These are phyloP conservation scores for Eilema depressum DNA, from an alignment of 2,888 invertebrate species.

Conservation along the genomic window DNA sequence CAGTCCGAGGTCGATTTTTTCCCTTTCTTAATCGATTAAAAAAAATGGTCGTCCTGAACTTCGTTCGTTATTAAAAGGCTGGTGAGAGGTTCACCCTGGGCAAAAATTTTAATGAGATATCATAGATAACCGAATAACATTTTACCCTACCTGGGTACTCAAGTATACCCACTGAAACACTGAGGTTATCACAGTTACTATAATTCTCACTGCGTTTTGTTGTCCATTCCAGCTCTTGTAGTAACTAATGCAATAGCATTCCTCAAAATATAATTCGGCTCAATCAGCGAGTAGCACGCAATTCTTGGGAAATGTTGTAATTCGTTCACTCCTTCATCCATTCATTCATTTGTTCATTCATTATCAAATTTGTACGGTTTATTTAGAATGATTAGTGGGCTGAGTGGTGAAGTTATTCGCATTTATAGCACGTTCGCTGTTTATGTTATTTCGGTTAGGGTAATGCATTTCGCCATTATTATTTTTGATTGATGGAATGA, in stretches of 20 bases:
- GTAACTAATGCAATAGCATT: slow-evolving; percentile 82
- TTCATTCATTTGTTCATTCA: slow-evolving; percentile 24
- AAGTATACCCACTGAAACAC: background rate
- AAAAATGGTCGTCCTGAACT: too few species aligned
- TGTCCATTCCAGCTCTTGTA: slow-evolving; percentile 67
- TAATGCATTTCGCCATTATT: slow-evolving; percentile 3
- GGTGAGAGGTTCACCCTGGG: too few species aligned
- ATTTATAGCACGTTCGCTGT: slow-evolving; percentile 18
- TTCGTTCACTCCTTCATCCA: slow-evolving; percentile 26
- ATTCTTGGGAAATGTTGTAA: slow-evolving; percentile 60
- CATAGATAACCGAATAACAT: background rate
- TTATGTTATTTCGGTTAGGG: background rate
- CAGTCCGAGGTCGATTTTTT: too few species aligned
- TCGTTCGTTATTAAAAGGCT: too few species aligned
- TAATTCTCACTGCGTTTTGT: slow-evolving; percentile 9
- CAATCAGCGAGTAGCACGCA: slow-evolving; percentile 74
- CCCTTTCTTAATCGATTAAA: too few species aligned
- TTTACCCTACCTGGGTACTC: background rate
- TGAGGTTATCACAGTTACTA: background rate
- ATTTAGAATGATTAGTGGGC: slow-evolving; percentile 40
- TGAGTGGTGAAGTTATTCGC: slow-evolving; percentile 26
- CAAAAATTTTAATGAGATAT: too few species aligned
- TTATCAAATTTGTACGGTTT: slow-evolving; percentile 47
- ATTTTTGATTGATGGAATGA: slow-evolving; percentile 4
- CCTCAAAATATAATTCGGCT: slow-evolving; percentile 77